Evolutionary conservation across 1,140 invertebrate species (phyloP).

Genomic region (Gryllus bimaculatus): DNA sequence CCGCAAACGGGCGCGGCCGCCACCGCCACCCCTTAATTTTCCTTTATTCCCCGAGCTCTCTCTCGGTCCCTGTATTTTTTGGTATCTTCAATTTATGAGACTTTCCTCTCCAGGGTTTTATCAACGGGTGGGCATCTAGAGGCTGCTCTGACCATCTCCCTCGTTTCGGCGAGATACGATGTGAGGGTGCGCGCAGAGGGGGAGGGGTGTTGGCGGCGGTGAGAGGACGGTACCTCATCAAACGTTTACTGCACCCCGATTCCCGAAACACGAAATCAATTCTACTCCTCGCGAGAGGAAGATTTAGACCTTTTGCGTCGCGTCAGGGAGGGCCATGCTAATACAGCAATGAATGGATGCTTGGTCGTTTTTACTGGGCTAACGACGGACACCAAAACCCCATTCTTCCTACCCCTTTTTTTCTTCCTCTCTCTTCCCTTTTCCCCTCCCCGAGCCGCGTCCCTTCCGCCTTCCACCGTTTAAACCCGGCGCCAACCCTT

Average conservation of each 20-base stretch:
- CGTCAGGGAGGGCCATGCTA: background rate
- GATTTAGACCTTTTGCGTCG: background rate
- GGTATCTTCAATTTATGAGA: conserved; percentile 5
- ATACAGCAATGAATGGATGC: background rate
- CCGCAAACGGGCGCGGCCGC: background rate
- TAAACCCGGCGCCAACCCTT: background rate
- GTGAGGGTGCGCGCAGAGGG: background rate
- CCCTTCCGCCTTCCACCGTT: background rate
- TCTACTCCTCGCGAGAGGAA: background rate
- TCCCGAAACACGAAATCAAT: background rate
- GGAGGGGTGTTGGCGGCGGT: no score
- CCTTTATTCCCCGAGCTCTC: background rate
- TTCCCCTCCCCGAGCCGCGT: background rate
- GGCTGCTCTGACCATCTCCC: background rate
- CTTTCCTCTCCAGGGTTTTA: background rate
- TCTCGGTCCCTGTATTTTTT: background rate
- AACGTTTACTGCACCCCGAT: background rate
- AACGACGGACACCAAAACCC: no score
- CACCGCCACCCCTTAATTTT: background rate
- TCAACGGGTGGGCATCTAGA: background rate
- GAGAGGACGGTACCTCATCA: background rate
- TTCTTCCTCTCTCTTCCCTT: background rate
- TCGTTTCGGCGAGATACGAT: background rate
- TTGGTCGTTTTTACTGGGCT: no score
- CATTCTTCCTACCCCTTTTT: no score